These are phyloP conservation scores for Eriosoma lanigerum DNA, from an alignment of 1,140 invertebrate genomes.

Conservation along the genomic window DNA sequence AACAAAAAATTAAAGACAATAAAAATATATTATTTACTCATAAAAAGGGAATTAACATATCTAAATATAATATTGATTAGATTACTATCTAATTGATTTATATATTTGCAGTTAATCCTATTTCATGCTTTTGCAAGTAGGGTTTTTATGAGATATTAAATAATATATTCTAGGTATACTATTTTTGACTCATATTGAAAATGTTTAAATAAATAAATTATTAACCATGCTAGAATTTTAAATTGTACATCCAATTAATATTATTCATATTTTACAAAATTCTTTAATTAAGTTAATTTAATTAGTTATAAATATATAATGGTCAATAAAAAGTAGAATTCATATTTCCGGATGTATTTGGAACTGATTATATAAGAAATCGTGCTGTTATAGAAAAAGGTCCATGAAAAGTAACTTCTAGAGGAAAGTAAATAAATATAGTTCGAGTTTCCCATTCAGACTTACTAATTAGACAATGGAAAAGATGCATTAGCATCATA, in stretches of 20 bases:
- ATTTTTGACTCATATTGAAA: too few relatives aligned
- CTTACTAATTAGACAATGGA: conserved; percentile 49
- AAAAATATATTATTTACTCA: too few relatives aligned
- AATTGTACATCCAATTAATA: not conserved
- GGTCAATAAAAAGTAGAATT: not conserved
- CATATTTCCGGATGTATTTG: not conserved
- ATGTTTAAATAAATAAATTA: not conserved
- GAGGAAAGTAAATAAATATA: not conserved
- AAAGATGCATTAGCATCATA: conserved; percentile 51
- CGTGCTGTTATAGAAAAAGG: conserved; percentile 42
- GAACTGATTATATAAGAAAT: not conserved
- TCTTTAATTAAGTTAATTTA: too few relatives aligned
- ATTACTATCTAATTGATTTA: too few relatives aligned
- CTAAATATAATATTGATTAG: too few relatives aligned
- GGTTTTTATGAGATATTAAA: too few relatives aligned
- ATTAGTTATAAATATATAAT: not conserved
- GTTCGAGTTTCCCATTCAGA: not conserved
- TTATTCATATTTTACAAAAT: too few relatives aligned
- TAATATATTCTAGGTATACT: too few relatives aligned
- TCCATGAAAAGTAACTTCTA: not conserved
- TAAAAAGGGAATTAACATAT: too few relatives aligned
- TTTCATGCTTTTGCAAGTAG: too few relatives aligned
- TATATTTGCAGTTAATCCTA: too few relatives aligned
- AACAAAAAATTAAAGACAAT: too few relatives aligned
- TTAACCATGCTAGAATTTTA: not conserved